Base-by-base conservation (phyloP, 2,888 invertebrate species). In the Laothoe populi region DNA sequence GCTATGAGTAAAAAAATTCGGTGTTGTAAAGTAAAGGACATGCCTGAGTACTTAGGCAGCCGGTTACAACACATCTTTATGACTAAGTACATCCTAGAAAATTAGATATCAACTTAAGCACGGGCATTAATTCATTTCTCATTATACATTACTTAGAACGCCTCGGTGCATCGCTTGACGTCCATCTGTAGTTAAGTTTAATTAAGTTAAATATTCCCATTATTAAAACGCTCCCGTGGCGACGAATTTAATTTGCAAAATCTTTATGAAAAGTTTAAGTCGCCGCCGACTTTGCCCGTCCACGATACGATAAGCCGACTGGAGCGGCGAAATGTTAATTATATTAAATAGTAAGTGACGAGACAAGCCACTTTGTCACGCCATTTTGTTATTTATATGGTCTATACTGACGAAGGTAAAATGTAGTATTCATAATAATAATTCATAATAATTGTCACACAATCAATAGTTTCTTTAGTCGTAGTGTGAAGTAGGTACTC, bases 181-280 rank as follows among this genome's bases (percentile, higher is more conserved):
- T 80, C 76, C 75, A 60, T 77, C 75, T 78, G 78, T 82, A 85
- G 82, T 84, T 78, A 79, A 78, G 74, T 83, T 85, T 83, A 84
- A 86, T 87, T 84, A 84, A 77, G 72, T 42, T 76, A 75, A 76
- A 76, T 77, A 80, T 80, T 77, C 76, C 71, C 74, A 73, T 77
- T 77, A 80, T 84, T 82, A 84, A 86, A 84, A 82, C 81, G 72
- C 73, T 77, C 53, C 79, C 79, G 77, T 73, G 72, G 77, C 73
- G 81, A 77, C 77, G 74, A 83, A 87, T 86, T 85, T 83, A 84
- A 88, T 88, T 87, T 85, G 68, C 68, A 70, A 57, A 67, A 65
- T 66, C 64, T 63, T 66, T 63, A 62, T 64, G 65, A 63, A 49
- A 66, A 68, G 65, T 68, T 66, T 78, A 67, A 69, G 69, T 75